Evolutionary conservation across 1,140 invertebrate genomes (phyloP).

Genomic region (Aethina tumida): DNA sequence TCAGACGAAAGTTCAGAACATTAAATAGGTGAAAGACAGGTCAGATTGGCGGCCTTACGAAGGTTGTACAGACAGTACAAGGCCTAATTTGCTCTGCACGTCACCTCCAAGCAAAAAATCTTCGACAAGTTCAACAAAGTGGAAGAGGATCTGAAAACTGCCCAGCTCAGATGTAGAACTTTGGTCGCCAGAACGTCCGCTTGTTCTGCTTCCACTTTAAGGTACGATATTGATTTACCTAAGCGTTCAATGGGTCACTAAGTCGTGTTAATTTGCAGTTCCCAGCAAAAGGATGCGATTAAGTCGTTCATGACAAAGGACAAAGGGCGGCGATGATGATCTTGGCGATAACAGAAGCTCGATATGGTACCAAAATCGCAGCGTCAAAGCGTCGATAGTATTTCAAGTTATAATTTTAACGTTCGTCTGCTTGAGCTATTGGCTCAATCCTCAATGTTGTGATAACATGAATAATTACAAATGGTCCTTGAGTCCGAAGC

Average conservation of each 20-base stretch:
- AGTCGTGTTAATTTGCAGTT: no score
- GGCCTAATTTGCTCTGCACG: constrained; percentile 52
- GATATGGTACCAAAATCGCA: constrained; percentile 61
- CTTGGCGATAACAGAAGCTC: constrained; percentile 37
- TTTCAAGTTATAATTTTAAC: constrained; percentile 75
- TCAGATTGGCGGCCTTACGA: constrained; percentile 53
- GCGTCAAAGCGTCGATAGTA: constrained; percentile 64
- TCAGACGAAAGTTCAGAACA: constrained; percentile 68
- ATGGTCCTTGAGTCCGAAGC: constrained; percentile 69
- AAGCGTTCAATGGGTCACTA: no score
- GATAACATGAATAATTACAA: constrained; percentile 75
- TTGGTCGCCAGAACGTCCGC: constrained; percentile 57
- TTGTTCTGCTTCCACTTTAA: constrained; percentile 30
- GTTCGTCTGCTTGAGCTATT: constrained; percentile 68
- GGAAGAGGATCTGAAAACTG: constrained; percentile 64
- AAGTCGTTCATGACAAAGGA: constrained; percentile 10
- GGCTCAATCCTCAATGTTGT: constrained; percentile 75
- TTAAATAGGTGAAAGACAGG: constrained; percentile 61
- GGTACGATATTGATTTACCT: no score
- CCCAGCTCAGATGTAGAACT: constrained; percentile 70
- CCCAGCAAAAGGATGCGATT: constrained; percentile 9
- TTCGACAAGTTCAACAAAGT: constrained; percentile 61
- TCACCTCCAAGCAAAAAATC: constrained; percentile 50
- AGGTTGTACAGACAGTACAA: constrained; percentile 57
- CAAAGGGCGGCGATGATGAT: constrained; percentile 37